Evolutionary conservation across 2,888 invertebrate genomes (phyloP).

Genomic region (Drosophila buzzatii): DNA sequence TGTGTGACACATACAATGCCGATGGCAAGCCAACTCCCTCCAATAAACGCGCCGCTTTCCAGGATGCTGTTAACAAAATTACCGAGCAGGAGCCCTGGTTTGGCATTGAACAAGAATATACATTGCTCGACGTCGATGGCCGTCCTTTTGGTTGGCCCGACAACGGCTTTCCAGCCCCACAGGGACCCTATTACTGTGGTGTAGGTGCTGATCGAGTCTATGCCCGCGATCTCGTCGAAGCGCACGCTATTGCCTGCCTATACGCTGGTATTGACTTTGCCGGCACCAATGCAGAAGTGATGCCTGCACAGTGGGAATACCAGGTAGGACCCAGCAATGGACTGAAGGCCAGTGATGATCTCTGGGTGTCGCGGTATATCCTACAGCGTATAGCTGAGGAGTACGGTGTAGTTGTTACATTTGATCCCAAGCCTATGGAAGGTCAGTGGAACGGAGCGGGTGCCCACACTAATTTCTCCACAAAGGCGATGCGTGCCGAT

Average conservation of each 20-base stretch:
- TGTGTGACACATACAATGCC: conserved; percentile 91
- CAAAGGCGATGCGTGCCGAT: conserved; percentile 92
- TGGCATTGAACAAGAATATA: conserved; percentile 90
- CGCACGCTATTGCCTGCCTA: conserved; percentile 89
- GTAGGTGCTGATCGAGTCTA: conserved; percentile 92
- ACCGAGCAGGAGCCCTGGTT: conserved; percentile 89
- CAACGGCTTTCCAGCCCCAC: conserved; percentile 89
- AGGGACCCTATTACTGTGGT: conserved; percentile 94
- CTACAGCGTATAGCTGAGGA: conserved; percentile 88
- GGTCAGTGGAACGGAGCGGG: conserved; percentile 97
- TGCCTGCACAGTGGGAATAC: conserved; percentile 91
- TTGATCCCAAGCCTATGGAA: conserved; percentile 88
- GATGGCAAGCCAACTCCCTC: conserved; percentile 85
- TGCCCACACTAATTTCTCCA: conserved; percentile 96
- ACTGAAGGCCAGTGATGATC: conserved; percentile 87
- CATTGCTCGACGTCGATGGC: conserved; percentile 86
- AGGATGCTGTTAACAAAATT: conserved; percentile 87
- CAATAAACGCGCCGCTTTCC: conserved; percentile 86
- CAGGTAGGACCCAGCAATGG: conserved; percentile 89
- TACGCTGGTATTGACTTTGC: conserved; percentile 92
- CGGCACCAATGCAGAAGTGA: conserved; percentile 94
- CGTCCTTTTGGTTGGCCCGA: conserved; percentile 91
- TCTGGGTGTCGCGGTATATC: conserved; percentile 88
- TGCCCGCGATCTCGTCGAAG: conserved; percentile 93
- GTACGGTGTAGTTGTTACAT: conserved; percentile 87